These are phyloP conservation scores for Zaprionus davidi DNA, from an alignment of 1,140 invertebrate species.

Conservation along the genomic window DNA sequence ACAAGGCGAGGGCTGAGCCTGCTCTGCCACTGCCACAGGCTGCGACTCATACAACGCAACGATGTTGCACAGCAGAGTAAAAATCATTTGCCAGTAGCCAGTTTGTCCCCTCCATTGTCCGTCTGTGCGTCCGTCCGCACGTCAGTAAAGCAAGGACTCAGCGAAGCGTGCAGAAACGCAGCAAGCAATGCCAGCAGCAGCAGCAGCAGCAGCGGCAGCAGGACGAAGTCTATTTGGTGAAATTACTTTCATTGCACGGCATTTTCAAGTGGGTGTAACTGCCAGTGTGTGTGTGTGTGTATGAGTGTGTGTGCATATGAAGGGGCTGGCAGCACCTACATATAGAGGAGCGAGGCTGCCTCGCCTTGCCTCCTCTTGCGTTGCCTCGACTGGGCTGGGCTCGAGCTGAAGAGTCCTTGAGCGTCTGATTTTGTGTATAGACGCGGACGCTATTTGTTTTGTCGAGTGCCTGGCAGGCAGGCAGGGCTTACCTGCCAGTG, in stretches of 20 bases:
- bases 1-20: not conserved
- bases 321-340: constrained; percentile 5
- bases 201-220: constrained; percentile 12
- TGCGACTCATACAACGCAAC: not conserved
- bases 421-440: constrained; percentile 83
- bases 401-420: constrained; percentile 75
- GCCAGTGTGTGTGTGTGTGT: constrained; percentile 9
- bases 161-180: constrained; percentile 35
- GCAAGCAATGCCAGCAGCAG: no score
- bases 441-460: constrained; percentile 79
- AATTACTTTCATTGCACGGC: constrained; percentile 81
- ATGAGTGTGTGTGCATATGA: not conserved
- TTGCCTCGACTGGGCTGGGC: constrained; percentile 5
- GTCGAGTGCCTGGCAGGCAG: constrained; percentile 32
- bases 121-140: not conserved
- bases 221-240: constrained; percentile 72
- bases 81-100: constrained; percentile 25
- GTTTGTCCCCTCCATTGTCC: not conserved
- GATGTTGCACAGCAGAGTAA: not conserved
- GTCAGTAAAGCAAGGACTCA: constrained; percentile 28
- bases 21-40: not conserved
- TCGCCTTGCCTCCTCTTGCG: not conserved
- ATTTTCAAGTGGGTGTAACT: constrained; percentile 62
- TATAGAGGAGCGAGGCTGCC: not conserved
- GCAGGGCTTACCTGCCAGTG: constrained; percentile 1